These are phyloP conservation scores for Catocala nupta DNA, from an alignment of 2,888 invertebrate species.

Conservation along the genomic window DNA sequence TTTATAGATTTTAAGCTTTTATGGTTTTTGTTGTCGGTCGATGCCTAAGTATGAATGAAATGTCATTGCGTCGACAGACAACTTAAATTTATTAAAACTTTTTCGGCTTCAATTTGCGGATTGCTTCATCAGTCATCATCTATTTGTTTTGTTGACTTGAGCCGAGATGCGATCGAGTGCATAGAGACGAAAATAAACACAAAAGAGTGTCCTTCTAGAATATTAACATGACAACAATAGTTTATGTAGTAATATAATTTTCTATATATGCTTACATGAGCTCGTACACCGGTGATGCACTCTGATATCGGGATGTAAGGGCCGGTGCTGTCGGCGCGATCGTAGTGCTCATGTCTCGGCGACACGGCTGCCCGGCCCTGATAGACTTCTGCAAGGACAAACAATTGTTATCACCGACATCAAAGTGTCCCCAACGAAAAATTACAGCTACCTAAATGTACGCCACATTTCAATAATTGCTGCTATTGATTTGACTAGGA, in stretches of 20 bases:
- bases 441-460: no score
- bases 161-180: neutral
- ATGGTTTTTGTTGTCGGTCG: no score
- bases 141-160: constrained; percentile 11
- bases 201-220: neutral
- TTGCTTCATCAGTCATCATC: no score
- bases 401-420: constrained; percentile 10
- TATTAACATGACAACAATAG: neutral
- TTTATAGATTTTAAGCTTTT: no score
- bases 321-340: constrained; percentile 83
- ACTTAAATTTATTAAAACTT: no score
- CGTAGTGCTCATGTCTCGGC: constrained; percentile 61
- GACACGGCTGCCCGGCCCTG: constrained; percentile 53
- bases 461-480: neutral
- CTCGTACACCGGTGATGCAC: constrained; percentile 93
- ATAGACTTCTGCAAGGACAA: constrained; percentile 61
- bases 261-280: constrained; percentile 65
- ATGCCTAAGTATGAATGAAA: no score
- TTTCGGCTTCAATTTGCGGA: no score
- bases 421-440: no score
- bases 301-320: constrained; percentile 97
- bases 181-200: neutral
- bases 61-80: no score
- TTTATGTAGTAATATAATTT: neutral
- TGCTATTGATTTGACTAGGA: neutral